A percentile compares a stretch with the other conserved stretches of the same genome.
Evolutionary conservation across 2,888 invertebrate species (phyloP).

Genomic region (Tinea semifulvella): DNA sequence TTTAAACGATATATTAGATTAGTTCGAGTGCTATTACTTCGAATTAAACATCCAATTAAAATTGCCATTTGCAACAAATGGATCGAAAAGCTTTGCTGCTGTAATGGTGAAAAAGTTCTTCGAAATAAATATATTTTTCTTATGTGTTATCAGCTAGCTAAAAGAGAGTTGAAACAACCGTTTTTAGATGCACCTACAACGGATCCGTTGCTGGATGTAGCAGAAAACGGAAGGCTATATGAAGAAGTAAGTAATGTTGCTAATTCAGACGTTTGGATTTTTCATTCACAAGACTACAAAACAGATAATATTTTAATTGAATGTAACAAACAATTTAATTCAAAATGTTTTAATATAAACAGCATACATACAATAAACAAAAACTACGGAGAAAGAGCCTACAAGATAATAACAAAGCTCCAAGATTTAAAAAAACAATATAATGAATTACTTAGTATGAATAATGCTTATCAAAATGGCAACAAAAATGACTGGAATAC

Average conservation of each 20-base stretch:
- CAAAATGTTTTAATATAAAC: too few relatives aligned
- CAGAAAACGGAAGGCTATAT: too few relatives aligned
- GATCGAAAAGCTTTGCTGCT: conserved; percentile 43
- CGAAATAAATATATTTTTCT: conserved; percentile 48
- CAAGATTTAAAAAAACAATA: conserved; percentile 53
- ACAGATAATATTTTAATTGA: too few relatives aligned
- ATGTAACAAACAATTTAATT: too few relatives aligned
- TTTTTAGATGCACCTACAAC: conserved; percentile 39
- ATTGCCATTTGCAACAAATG: conserved; percentile 45
- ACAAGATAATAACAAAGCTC: conserved; percentile 41
- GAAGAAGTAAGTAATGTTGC: too few relatives aligned
- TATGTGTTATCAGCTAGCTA: conserved; percentile 47
- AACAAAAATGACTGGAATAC: too few relatives aligned
- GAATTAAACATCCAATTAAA: conserved; percentile 35
- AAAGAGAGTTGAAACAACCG: conserved; percentile 39
- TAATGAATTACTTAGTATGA: conserved; percentile 35
- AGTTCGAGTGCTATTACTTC: conserved; percentile 39
- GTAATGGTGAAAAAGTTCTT: conserved; percentile 36
- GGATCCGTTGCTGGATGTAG: too few relatives aligned
- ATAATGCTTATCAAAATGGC: too few relatives aligned
- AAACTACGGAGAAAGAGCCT: conserved; percentile 34
- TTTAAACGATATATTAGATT: conserved; percentile 49
- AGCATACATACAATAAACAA: not conserved
- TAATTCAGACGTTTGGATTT: too few relatives aligned
- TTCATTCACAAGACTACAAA: too few relatives aligned